Percentiles rank a stretch among this genome's conserved stretches.
phyloP scores from a whole-genome alignment of 2,113 vertebrate species.

The Cichladusa arquata region DNA sequence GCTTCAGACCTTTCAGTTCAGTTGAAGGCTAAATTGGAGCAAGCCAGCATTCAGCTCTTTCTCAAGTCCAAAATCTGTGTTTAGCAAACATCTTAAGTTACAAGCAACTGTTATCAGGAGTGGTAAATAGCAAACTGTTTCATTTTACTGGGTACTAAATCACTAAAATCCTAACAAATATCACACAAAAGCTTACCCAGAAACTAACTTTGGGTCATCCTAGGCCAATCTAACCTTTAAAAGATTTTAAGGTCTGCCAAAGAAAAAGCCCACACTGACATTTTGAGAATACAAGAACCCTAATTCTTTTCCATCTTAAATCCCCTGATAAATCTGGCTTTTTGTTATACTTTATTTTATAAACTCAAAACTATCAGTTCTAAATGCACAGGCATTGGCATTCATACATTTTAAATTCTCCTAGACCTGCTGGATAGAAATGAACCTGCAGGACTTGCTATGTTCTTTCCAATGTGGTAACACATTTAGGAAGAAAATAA shows the following conservation, averaged over 20 bases:
- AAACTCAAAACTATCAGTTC: background rate
- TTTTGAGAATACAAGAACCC: background rate
- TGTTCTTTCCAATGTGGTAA: background rate
- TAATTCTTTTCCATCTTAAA: background rate
- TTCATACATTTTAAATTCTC: background rate
- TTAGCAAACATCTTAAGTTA: background rate
- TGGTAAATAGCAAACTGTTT: background rate
- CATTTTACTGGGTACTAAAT: background rate
- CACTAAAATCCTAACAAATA: background rate
- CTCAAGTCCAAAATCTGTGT: background rate
- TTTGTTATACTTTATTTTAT: background rate
- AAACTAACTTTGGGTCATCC: background rate
- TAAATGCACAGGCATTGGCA: background rate
- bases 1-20: background rate
- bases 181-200: accelerated
- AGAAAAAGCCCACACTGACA: background rate
- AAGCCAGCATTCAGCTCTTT: background rate
- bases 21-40: background rate
- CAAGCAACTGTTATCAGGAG: background rate
- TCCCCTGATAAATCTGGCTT: background rate
- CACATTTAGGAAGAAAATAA: background rate
- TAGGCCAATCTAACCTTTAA: background rate
- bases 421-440: background rate
- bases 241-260: background rate
- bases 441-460: background rate